Percentiles rank a stretch among this genome's conserved stretches.
phyloP scores from a whole-genome alignment of 2,888 invertebrate species.

The Hirtodrosophila confusa region DNA sequence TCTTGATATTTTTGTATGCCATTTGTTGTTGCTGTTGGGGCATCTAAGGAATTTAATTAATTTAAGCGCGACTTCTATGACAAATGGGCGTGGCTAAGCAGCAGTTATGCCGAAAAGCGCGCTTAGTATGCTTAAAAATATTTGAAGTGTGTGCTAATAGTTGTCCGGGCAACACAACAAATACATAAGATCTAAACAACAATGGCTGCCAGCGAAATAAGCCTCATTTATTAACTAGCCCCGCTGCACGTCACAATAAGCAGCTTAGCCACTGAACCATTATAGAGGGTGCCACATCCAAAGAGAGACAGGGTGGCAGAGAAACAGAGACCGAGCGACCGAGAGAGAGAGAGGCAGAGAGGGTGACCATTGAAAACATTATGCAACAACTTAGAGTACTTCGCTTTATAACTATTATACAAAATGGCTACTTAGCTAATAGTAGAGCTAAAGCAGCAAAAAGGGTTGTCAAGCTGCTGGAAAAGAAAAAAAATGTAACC shows the following conservation, averaged over 20 bases:
- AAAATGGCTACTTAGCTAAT: constrained; percentile 81
- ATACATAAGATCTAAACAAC: constrained; percentile 26
- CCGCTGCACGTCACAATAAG: constrained; percentile 57
- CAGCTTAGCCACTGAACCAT: constrained; percentile 63
- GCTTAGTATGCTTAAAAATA: constrained; percentile 62
- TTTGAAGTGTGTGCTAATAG: constrained; percentile 65
- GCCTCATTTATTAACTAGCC: constrained; percentile 64
- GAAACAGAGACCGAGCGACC: not conserved
- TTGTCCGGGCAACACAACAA: constrained; percentile 47
- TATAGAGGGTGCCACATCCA: constrained; percentile 41
- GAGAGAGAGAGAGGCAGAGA: constrained; percentile 13
- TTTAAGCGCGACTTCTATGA: constrained; percentile 72
- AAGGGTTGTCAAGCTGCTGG: constrained; percentile 62
- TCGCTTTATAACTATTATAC: constrained; percentile 53
- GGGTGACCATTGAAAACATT: constrained; percentile 35
- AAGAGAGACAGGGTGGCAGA: not conserved
- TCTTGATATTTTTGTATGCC: constrained; percentile 12
- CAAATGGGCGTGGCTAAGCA: constrained; percentile 71
- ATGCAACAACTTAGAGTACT: constrained; percentile 61
- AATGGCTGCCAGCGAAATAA: constrained; percentile 55
- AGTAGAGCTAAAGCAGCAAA: constrained; percentile 55
- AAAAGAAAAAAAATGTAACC: constrained; percentile 64
- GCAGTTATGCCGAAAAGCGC: constrained; percentile 62
- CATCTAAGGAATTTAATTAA: constrained; percentile 78
- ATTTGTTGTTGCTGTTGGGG: constrained; percentile 21